Conservation (phyloP, 2,888 invertebrate species). For the Siphlonurus alternatus region DNA sequence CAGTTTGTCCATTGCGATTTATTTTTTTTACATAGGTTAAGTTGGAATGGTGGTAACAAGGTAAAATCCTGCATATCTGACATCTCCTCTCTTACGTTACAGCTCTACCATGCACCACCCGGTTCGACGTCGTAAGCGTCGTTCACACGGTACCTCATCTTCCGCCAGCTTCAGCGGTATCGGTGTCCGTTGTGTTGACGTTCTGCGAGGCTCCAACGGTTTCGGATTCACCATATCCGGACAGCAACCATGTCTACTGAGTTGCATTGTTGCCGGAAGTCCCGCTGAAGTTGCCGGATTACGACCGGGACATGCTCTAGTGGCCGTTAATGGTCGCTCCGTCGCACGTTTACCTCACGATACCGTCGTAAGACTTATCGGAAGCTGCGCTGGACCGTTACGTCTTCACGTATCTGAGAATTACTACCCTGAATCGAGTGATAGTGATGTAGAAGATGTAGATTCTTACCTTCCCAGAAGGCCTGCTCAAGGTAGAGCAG, state of each 20-base stretch:
- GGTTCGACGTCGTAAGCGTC: constrained; percentile 47
- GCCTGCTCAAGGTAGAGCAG: constrained; percentile 21
- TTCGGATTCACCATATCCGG: constrained; percentile 98
- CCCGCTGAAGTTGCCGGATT: constrained; percentile 84
- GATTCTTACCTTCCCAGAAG: constrained; percentile 18
- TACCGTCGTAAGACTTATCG: constrained; percentile 81
- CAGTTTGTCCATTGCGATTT: too few relatives aligned
- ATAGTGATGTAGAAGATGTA: constrained; percentile 37
- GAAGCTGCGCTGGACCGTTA: constrained; percentile 66
- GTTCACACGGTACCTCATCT: constrained; percentile 33
- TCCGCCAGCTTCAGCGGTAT: constrained; percentile 22
- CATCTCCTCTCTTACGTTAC: too few relatives aligned
- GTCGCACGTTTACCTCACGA: constrained; percentile 88
- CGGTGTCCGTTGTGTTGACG: constrained; percentile 67
- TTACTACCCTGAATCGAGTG: constrained; percentile 71
- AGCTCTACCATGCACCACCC: constrained; percentile 27
- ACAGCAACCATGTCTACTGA: constrained; percentile 87
- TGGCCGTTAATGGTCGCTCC: constrained; percentile 80
- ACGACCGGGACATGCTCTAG: constrained; percentile 78
- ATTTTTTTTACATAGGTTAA: too few relatives aligned
- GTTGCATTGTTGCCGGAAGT: constrained; percentile 77
- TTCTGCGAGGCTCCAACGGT: constrained; percentile 70
- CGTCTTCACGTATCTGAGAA: constrained; percentile 75
- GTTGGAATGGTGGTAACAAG: too few relatives aligned
- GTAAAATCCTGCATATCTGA: too few relatives aligned